Base-by-base conservation (phyloP, 1,140 invertebrate species). In the Archegozetes longisetosus region DNA sequence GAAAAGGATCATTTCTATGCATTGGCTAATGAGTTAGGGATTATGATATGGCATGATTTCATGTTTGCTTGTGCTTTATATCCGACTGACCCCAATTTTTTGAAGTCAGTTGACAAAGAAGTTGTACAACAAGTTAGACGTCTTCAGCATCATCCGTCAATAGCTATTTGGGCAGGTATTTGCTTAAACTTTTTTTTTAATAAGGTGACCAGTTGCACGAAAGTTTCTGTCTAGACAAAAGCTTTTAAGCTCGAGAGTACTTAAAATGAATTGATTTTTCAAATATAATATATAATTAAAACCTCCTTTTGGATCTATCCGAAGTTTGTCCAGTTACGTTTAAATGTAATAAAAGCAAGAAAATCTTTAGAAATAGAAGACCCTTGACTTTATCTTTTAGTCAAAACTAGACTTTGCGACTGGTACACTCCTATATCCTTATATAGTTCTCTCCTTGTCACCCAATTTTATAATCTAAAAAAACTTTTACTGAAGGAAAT, bases 161-260 rank as follows among this genome's bases (percentile, higher is more conserved):
- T 98, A 51, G 82, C 87, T 0, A 65, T 94, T 28, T 77, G 73
- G 83, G 86, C 90, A 17, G 91, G 88, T 3, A 99, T 98, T 70
- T 98, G 98, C 72, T 94, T 98, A 74, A 98, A 98, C 70, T 94
- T 98, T 78, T 84, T 80, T 25, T 91, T 88, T 0, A 71, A 98
- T 1, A 76, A 80, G 48, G 80, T 80, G 32, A 83, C 22, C 28
- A 29, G 25, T 23, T 25, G 22, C n/a, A 9, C 26, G 22, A 40
- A 61, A 26, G 13, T 56, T 27, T n/a, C 2, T 4, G 14, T n/a
- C n/a, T n/a, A n/a, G n/a, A n/a, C n/a, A n/a, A n/a, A n/a, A n/a
- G n/a, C n/a, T n/a, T n/a, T n/a, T n/a, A n/a, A n/a, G n/a, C n/a
- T n/a, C n/a, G n/a, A n/a, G n/a, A n/a, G n/a, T n/a, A n/a, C n/a